Evolutionary conservation across 2,113 vertebrate genomes (phyloP).

Genomic region (Acrocephalus kingi): DNA sequence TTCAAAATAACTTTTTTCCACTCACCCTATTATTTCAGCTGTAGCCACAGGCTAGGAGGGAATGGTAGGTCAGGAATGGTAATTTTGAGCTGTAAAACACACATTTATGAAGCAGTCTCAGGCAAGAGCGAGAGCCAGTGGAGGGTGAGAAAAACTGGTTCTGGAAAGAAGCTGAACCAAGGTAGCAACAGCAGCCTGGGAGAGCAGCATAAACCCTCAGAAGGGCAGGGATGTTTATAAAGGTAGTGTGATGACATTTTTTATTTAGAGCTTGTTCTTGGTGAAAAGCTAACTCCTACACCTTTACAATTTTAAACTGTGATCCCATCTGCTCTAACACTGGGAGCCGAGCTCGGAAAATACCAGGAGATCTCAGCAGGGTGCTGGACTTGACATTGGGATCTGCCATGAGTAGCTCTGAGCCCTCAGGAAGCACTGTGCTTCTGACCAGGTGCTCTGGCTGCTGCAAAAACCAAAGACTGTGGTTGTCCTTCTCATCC

Average conservation of each 20-base stretch:
- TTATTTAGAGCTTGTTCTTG: not conserved
- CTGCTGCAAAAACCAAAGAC: not conserved
- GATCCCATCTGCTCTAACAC: not conserved
- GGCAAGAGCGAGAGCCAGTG: not conserved
- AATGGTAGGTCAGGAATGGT: not conserved
- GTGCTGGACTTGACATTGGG: not conserved
- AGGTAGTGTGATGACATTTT: not conserved
- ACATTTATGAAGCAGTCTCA: not conserved
- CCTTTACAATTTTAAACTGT: not conserved
- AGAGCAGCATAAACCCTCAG: not conserved
- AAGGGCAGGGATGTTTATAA: not conserved
- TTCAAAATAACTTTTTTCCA: not conserved
- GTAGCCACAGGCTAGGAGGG: not conserved
- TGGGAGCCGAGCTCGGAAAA: not conserved
- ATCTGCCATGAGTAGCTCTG: not conserved
- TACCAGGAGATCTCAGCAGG: not conserved
- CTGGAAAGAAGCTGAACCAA: not conserved
- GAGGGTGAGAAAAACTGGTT: not conserved
- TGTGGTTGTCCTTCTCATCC: not conserved
- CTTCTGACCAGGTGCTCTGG: not conserved
- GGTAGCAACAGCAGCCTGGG: not conserved
- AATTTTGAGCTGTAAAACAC: not conserved
- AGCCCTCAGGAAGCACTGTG: not conserved
- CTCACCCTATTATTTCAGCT: not conserved
- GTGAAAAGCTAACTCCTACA: not conserved